Evolutionary conservation across 2,113 vertebrate genomes (phyloP).

Genomic region (Hypocryptadius cinnamomeus): DNA sequence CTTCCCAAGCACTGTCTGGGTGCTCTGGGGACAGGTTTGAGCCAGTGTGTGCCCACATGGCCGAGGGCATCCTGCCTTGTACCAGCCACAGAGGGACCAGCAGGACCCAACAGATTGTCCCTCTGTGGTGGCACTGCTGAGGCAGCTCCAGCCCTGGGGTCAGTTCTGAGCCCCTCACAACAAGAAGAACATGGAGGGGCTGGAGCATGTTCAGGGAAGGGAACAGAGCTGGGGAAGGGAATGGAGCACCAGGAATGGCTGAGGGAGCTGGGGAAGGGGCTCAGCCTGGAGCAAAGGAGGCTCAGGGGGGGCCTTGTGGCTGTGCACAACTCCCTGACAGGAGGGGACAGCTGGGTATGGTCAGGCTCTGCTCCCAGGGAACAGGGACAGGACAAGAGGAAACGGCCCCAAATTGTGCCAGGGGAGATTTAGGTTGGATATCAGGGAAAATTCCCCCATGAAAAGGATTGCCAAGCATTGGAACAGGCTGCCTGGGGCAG

Average conservation of each 20-base stretch:
- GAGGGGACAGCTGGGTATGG: accelerated
- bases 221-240: accelerated
- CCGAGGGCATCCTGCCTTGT: not conserved
- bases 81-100: not conserved
- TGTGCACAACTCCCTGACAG: not conserved
- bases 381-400: not conserved
- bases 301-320: not conserved
- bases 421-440: not conserved
- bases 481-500: not conserved
- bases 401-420: accelerated
- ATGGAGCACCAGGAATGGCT: not conserved
- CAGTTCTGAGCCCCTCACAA: not conserved
- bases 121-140: not conserved
- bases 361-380: not conserved
- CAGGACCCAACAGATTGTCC: not conserved
- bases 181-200: not conserved
- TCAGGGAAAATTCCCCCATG: not conserved
- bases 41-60: accelerated
- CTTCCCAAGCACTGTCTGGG: not conserved
- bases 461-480: not conserved
- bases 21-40: not conserved
- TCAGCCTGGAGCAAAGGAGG: not conserved
- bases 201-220: accelerated
- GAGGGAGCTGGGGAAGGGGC: not conserved
- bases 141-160: not conserved